phyloP scores from a whole-genome alignment of 2,113 vertebrate species.

The Entomyzon cyanotis region DNA sequence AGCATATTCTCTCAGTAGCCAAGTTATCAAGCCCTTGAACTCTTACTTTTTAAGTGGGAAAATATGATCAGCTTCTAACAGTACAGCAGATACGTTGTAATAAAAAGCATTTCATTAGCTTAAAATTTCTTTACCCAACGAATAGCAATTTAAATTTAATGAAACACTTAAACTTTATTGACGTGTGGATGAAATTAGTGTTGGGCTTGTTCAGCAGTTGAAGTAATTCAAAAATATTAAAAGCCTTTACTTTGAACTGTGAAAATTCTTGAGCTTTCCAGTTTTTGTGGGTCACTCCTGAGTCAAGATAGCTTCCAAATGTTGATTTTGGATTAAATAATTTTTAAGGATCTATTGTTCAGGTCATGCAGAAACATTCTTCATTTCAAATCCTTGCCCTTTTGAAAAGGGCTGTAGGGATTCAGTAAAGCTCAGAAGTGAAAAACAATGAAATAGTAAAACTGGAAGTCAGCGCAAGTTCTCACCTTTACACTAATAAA shows the following conservation, averaged over 20 bases:
- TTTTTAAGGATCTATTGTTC: constrained; percentile 35
- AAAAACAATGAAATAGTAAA: not conserved
- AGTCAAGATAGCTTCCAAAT: constrained; percentile 66
- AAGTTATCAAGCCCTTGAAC: constrained; percentile 38
- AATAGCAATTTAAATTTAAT: constrained; percentile 46
- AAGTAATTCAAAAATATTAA: constrained; percentile 49
- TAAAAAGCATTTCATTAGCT: constrained; percentile 41
- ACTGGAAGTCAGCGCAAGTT: not conserved
- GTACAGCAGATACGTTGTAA: not conserved
- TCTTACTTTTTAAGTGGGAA: constrained; percentile 14
- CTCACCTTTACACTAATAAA: not conserved
- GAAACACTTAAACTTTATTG: constrained; percentile 61
- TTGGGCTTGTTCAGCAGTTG: not conserved
- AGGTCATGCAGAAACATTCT: constrained; percentile 25
- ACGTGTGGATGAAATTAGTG: constrained; percentile 27
- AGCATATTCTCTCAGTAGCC: not conserved
- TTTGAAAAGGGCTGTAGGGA: not conserved
- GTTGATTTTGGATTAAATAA: constrained; percentile 44
- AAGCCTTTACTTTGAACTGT: constrained; percentile 62
- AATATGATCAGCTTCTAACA: constrained; percentile 11
- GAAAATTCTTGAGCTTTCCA: constrained; percentile 51
- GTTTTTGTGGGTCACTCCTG: constrained; percentile 46
- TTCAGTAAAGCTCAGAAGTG: not conserved
- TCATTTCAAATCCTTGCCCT: not conserved
- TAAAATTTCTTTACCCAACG: not conserved